phyloP scores from a whole-genome alignment of 2,113 vertebrate genomes.

The Zonotrichia leucophrys region DNA sequence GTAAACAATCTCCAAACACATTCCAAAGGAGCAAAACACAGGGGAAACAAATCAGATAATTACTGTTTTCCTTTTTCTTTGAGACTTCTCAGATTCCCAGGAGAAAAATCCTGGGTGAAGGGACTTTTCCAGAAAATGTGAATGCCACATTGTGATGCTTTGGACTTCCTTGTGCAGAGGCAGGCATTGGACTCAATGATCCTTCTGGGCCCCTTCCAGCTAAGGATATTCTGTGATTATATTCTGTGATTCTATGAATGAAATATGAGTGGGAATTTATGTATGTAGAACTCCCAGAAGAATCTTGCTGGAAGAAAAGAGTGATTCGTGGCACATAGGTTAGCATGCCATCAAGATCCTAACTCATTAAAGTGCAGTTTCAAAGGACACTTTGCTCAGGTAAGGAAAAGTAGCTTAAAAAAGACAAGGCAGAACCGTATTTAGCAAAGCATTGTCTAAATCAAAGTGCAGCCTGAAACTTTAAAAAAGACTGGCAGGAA shows the following conservation, averaged over 20 bases:
- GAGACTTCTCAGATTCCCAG: no score
- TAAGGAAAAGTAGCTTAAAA: not conserved
- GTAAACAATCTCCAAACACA: no score
- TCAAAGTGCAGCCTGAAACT: not conserved
- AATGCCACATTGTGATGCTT: no score
- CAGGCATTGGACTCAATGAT: fast-evolving
- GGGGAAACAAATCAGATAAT: no score
- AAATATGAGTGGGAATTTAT: not conserved
- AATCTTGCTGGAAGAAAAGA: not conserved
- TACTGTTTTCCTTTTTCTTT: no score
- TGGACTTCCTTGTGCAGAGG: not conserved
- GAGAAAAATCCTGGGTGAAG: no score
- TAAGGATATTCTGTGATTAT: not conserved
- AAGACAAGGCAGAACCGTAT: not conserved
- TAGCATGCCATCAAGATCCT: not conserved
- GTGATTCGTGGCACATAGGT: not conserved
- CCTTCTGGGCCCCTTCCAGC: not conserved
- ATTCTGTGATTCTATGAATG: not conserved
- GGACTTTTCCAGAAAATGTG: no score
- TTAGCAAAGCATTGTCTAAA: not conserved
- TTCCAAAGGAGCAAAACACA: no score
- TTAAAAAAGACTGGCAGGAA: not conserved
- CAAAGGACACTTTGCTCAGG: not conserved
- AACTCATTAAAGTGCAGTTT: not conserved
- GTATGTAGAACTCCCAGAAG: not conserved